A percentile compares a stretch with the other conserved stretches of the same genome.
phyloP scores from a whole-genome alignment of 1,140 invertebrate genomes.

The Bombus cullumanus region DNA sequence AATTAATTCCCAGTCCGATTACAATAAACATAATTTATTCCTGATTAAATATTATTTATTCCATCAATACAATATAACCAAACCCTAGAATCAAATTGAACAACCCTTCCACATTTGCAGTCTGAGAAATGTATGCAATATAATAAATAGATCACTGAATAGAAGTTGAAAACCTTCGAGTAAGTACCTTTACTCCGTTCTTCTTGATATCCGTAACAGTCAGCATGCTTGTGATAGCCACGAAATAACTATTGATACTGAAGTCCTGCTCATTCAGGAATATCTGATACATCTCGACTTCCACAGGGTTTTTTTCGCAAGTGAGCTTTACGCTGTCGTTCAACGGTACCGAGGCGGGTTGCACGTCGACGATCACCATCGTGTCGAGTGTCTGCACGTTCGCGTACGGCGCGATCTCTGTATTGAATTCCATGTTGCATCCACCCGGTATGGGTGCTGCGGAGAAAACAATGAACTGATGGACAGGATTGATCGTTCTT shows the following conservation, averaged over 20 bases:
- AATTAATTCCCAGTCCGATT: too few species aligned
- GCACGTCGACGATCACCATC: constrained; percentile 85
- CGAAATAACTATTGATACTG: constrained; percentile 85
- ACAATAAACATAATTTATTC: too few species aligned
- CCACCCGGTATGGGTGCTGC: constrained; percentile 90
- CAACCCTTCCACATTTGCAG: too few species aligned
- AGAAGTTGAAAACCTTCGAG: neutral
- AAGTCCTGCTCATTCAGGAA: constrained; percentile 85
- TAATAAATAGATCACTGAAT: neutral
- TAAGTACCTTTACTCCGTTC: constrained; percentile 85
- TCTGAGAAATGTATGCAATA: too few species aligned
- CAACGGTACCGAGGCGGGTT: constrained; percentile 82
- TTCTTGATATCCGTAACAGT: constrained; percentile 83
- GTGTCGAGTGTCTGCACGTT: constrained; percentile 80
- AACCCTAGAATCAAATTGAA: too few species aligned
- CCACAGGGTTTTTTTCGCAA: constrained; percentile 76
- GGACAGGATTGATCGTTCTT: constrained; percentile 9
- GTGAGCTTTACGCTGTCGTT: constrained; percentile 52
- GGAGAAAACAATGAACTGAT: constrained; percentile 58
- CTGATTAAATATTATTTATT: neutral
- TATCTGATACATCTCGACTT: constrained; percentile 86
- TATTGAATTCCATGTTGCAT: constrained; percentile 88
- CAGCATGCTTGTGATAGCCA: constrained; percentile 85
- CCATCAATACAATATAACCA: too few species aligned
- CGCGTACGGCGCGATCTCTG: constrained; percentile 87